phyloP scores from a whole-genome alignment of 2,797 vertebrate genomes.

The Selene dorsalis region DNA sequence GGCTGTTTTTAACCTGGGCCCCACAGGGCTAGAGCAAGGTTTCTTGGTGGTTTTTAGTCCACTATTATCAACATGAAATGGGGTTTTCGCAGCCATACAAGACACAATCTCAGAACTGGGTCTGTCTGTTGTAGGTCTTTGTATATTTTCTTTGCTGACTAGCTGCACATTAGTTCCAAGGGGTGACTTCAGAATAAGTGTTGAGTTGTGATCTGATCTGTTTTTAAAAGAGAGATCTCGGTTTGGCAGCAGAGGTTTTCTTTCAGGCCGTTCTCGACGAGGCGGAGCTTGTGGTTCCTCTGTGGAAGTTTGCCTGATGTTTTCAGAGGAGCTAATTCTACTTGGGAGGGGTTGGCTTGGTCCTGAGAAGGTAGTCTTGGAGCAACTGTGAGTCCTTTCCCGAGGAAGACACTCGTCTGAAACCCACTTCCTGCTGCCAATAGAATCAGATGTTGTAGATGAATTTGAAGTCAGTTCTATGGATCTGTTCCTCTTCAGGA shows the following conservation, averaged over 20 bases:
- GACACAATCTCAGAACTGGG: conserved; percentile 57
- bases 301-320: conserved; percentile 50
- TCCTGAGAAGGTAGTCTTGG: conserved; percentile 73
- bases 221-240: conserved; percentile 74
- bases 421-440: conserved; percentile 76
- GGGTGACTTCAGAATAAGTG: conserved; percentile 49
- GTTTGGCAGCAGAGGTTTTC: conserved; percentile 75
- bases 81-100: conserved; percentile 46
- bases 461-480: conserved; percentile 75
- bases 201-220: conserved; percentile 54
- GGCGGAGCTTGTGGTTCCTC: conserved; percentile 53
- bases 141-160: conserved; percentile 66
- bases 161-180: conserved; percentile 52
- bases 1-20: conserved; percentile 78
- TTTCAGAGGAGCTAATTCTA: conserved; percentile 69
- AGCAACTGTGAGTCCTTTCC: conserved; percentile 78
- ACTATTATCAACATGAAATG: conserved; percentile 65
- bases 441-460: conserved; percentile 47
- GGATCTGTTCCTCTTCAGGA: conserved; percentile 84
- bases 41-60: conserved; percentile 68
- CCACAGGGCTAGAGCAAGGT: conserved; percentile 73
- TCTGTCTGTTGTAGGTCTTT: conserved; percentile 73
- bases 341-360: conserved; percentile 50
- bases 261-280: conserved; percentile 63
- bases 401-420: conserved; percentile 83